Base-by-base conservation (phyloP, 2,113 vertebrate genomes). In the Mixornis gularis region DNA sequence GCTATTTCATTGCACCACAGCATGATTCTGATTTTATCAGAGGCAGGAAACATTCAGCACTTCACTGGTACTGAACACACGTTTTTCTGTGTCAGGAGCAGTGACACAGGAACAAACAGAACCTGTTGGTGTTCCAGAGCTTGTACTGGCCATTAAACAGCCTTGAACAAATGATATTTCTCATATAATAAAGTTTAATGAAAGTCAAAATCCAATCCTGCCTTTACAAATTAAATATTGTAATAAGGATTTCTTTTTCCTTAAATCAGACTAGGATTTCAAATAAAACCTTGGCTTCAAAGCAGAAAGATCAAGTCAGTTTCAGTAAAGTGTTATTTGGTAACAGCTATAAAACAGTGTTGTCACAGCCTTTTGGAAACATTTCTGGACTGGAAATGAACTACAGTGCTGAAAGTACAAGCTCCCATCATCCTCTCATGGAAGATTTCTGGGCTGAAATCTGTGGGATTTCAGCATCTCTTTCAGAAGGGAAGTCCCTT, bases 91-190 rank as follows among this genome's bases (percentile, higher is more conserved):
- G 19, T 12, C 68, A 80, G 58, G 51, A 43, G 34, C 9, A 51
- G 38, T 17, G 21, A n/a, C 26, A 64, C 7, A 32, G n/a, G 70
- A 36, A 53, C 24, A 77, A 3, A 19, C 7, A 17, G 5, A 17
- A 56, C 27, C 14, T 8, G 7, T 7, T 53, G 0, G 0, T 4
- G 6, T 60, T 24, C 4, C 1, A 0, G 5, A 7, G 8, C 41
- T 26, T 24, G 13, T 12, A 36, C 13, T 2, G 14, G 20, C 36
- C 12, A 7, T 17, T 34, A 18, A 52, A 59, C 34, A 72, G 14
- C 3, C 53, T 24, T 49, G 15, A 66, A 49, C 22, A 72, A 58
- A 20, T 22, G 11, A 20, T 22, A 38, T 12, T 65, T 73, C 17
- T 56, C 32, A 38, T 6, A 4, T 4, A 3, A 3, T n/a, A 15